These are phyloP conservation scores for Ormyrus thymus DNA, from an alignment of 2,888 invertebrate species.

Conservation along the genomic window DNA sequence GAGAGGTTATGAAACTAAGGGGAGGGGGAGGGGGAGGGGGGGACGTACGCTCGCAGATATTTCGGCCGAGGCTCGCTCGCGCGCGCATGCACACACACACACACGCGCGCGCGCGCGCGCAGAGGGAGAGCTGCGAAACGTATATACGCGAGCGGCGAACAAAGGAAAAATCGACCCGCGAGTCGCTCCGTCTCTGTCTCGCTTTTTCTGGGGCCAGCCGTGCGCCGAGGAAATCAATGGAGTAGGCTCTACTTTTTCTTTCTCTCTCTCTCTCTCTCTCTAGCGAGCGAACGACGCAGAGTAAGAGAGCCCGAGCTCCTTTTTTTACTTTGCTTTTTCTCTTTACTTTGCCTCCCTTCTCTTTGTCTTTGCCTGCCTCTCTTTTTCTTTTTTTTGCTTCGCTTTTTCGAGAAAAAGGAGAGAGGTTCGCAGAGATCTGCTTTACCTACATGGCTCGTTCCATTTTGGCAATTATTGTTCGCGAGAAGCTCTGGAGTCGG, in stretches of 20 bases:
- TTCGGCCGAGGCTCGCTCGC: conserved; percentile 9
- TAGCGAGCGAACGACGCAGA: not conserved
- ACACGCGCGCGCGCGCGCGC: no score
- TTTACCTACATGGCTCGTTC: no score
- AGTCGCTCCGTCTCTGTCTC: conserved; percentile 29
- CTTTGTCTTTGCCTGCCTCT: not conserved
- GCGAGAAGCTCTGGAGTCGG: no score
- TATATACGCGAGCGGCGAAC: conserved; percentile 16
- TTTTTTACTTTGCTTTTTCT: not conserved
- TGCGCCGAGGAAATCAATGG: conserved; percentile 40
- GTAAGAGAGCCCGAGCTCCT: no score
- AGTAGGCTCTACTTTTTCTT: conserved; percentile 33
- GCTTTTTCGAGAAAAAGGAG: no score
- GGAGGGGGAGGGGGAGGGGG: not conserved
- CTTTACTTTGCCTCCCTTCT: not conserved
- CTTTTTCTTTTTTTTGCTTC: no score
- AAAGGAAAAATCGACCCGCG: conserved; percentile 52
- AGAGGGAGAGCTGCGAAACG: no score
- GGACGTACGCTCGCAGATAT: conserved; percentile 29
- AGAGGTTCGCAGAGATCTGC: no score
- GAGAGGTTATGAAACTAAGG: conserved; percentile 45
- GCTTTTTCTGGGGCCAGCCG: conserved; percentile 15
- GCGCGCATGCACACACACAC: no score
- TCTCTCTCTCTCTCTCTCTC: conserved; percentile 29
- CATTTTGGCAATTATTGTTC: no score